These are phyloP conservation scores for Limenitis camilla DNA, from an alignment of 2,888 invertebrate genomes.

Conservation along the genomic window DNA sequence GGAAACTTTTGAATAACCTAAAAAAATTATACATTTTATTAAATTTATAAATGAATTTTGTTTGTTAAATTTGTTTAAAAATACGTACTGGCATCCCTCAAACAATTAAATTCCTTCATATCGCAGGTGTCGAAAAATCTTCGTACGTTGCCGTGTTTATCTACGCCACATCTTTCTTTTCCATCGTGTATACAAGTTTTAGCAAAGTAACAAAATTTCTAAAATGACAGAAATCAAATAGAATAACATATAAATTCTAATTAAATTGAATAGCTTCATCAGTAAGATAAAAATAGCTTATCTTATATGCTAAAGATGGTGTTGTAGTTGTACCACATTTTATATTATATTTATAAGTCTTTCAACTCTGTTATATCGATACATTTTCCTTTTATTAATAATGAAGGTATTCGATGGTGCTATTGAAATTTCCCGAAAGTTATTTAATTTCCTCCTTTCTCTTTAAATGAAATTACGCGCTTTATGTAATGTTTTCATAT, in stretches of 20 bases:
- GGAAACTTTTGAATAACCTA: conserved; percentile 33
- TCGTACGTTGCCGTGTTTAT: conserved; percentile 31
- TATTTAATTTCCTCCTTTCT: no score
- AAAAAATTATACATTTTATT: conserved; percentile 14
- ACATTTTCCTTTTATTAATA: no score
- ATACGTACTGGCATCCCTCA: conserved; percentile 38
- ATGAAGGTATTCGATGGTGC: no score
- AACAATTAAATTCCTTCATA: conserved; percentile 55
- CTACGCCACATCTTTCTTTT: conserved; percentile 43
- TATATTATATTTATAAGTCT: no score
- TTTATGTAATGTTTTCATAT: no score
- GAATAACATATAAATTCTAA: neutral
- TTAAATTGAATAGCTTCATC: neutral
- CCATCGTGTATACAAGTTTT: conserved; percentile 51
- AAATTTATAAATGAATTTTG: neutral
- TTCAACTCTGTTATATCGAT: no score
- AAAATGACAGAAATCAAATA: conserved; percentile 5
- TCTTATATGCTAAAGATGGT: no score
- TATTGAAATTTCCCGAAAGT: no score
- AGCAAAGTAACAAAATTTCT: conserved; percentile 48
- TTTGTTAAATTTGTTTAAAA: neutral
- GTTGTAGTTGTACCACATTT: no score
- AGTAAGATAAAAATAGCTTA: no score
- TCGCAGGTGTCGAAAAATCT: conserved; percentile 56
- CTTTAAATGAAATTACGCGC: no score